Evolutionary conservation across 2,113 vertebrate genomes (phyloP).

Genomic region (Rhinolophus sinicus): DNA sequence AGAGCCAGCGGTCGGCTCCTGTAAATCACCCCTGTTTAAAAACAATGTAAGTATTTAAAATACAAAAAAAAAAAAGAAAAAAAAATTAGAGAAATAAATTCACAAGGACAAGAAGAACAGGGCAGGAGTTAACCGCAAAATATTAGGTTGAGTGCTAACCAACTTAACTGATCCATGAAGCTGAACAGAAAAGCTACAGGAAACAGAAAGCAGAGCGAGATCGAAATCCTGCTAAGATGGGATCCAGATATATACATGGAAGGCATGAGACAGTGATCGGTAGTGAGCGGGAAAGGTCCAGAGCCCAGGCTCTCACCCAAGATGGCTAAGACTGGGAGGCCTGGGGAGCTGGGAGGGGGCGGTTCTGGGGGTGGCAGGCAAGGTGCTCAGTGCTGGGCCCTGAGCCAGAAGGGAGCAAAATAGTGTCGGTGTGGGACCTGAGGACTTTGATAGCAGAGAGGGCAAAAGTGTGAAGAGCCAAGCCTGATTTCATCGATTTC

Average conservation of each 20-base stretch:
- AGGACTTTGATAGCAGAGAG: background rate
- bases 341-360: fast-evolving
- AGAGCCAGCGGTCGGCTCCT: too few relatives aligned
- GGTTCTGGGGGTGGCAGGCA: background rate
- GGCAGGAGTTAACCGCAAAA: background rate
- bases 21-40: too few relatives aligned
- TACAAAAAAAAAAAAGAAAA: too few relatives aligned
- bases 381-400: background rate
- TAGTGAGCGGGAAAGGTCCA: background rate
- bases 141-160: background rate
- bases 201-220: background rate
- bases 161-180: background rate
- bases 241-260: background rate
- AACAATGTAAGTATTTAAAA: too few relatives aligned
- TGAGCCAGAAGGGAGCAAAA: background rate
- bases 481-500: background rate
- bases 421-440: background rate
- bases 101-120: background rate
- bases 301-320: too few relatives aligned
- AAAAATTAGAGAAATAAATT: background rate
- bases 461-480: background rate
- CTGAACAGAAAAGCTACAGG: background rate
- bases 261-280: background rate
- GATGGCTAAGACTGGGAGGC: background rate
- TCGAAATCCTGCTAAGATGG: background rate